A percentile compares a stretch with the other conserved stretches of the same genome.
These are phyloP conservation scores for Mesorhabditis belari DNA, from an alignment of 2,888 invertebrate genomes.

Conservation along the genomic window DNA sequence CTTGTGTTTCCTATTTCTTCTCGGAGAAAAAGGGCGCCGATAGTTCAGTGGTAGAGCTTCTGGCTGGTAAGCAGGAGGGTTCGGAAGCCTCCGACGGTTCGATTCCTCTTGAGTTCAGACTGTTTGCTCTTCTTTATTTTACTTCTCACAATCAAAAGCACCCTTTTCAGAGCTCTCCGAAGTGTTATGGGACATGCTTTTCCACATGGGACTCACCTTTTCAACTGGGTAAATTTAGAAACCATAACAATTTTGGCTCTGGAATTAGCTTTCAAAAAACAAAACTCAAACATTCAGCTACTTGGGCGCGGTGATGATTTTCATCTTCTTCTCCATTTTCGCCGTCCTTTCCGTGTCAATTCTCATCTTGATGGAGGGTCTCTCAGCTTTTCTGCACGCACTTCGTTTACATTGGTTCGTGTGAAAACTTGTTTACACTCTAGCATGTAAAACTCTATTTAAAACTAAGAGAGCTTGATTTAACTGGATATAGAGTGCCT, in stretches of 20 bases:
- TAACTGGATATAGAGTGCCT: too few species aligned
- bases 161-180: conserved; percentile 67
- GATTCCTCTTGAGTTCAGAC: background rate
- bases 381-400: conserved; percentile 96
- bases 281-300: too few species aligned
- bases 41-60: too few species aligned
- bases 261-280: too few species aligned
- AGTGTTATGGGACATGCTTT: conserved; percentile 78
- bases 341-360: conserved; percentile 73
- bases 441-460: too few species aligned
- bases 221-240: conserved; percentile 67
- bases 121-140: background rate
- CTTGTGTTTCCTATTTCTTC: too few species aligned
- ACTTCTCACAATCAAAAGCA: background rate
- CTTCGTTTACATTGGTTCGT: conserved; percentile 87
- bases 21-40: too few species aligned
- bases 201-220: conserved; percentile 69
- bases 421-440: too few species aligned
- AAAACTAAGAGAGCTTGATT: too few species aligned
- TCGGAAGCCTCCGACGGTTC: background rate
- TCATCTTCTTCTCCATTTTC: conserved; percentile 77
- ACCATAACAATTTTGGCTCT: background rate
- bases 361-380: conserved; percentile 94
- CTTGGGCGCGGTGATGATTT: conserved; percentile 68
- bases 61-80: background rate